phyloP scores from a whole-genome alignment of 2,888 invertebrate species.

The Epinotia demarniana region DNA sequence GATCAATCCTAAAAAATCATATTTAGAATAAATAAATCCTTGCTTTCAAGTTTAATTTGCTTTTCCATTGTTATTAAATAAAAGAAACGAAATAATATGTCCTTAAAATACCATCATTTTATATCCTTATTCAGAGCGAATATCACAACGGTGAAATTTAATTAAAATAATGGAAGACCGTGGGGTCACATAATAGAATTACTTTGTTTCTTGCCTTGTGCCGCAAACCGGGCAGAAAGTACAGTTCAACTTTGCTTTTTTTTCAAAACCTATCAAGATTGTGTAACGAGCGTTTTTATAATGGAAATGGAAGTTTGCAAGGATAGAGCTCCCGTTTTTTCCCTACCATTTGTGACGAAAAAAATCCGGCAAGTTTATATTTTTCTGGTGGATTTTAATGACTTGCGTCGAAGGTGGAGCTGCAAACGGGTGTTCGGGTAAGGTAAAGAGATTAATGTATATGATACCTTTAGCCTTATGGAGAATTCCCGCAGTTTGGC shows the following conservation, averaged over 20 bases:
- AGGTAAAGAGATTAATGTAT: constrained; percentile 43
- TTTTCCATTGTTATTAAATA: not conserved
- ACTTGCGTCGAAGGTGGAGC: constrained; percentile 30
- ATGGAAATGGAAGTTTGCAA: not conserved
- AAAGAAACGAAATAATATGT: not conserved
- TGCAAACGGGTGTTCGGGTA: constrained; percentile 42
- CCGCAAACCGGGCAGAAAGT: not conserved
- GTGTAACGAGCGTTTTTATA: not conserved
- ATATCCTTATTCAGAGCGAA: not conserved
- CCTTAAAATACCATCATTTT: not conserved
- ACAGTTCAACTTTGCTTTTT: not conserved
- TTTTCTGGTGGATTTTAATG: constrained; percentile 31
- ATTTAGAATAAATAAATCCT: not conserved
- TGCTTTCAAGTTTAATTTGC: not conserved
- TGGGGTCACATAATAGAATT: constrained; percentile 7
- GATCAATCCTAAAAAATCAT: not conserved
- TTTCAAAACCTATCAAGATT: constrained; percentile 1
- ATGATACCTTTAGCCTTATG: constrained; percentile 36
- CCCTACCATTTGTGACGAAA: not conserved
- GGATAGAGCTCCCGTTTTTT: constrained; percentile 2
- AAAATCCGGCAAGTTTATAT: constrained; percentile 12
- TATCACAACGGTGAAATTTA: not conserved
- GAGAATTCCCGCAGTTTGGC: constrained; percentile 39
- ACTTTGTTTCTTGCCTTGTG: not conserved
- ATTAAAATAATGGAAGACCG: constrained; percentile 25